A percentile compares a stretch with the other conserved stretches of the same genome.
Evolutionary conservation across 1,140 invertebrate genomes (phyloP).

Genomic region (Drosophila lacteicornis): DNA sequence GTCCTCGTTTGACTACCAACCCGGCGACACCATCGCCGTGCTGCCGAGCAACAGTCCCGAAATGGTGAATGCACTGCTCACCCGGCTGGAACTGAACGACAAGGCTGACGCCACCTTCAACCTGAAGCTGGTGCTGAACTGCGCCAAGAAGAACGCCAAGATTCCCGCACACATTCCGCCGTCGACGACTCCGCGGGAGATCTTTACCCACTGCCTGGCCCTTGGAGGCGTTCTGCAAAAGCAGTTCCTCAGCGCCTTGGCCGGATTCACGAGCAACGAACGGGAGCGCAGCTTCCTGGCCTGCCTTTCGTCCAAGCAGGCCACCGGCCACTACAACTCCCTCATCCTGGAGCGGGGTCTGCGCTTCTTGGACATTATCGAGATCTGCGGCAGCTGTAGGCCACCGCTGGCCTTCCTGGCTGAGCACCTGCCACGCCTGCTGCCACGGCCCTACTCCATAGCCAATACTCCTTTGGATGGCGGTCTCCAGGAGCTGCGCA

Average conservation of each 20-base stretch:
- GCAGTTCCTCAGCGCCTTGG: constrained; percentile 71
- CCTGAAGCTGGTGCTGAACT: constrained; percentile 34
- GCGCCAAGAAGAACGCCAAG: constrained; percentile 65
- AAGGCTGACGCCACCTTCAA: constrained; percentile 54
- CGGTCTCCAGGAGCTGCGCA: constrained; percentile 85
- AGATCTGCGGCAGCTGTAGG: constrained; percentile 87
- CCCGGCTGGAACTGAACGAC: constrained; percentile 36
- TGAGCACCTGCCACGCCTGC: constrained; percentile 90
- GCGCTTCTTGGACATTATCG: constrained; percentile 88
- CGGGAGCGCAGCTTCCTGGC: constrained; percentile 59
- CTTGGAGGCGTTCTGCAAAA: constrained; percentile 84
- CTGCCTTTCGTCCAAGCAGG: constrained; percentile 73
- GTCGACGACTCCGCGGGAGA: constrained; percentile 63
- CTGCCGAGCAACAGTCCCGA: constrained; percentile 54
- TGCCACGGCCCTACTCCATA: constrained; percentile 93
- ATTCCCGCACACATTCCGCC: constrained; percentile 83
- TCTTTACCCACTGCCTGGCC: constrained; percentile 82
- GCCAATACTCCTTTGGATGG: constrained; percentile 87
- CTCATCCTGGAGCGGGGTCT: constrained; percentile 65
- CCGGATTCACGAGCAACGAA: constrained; percentile 43
- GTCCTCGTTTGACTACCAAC: constrained; percentile 37
- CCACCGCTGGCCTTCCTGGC: constrained; percentile 89
- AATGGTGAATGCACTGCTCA: constrained; percentile 46
- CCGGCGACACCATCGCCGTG: constrained; percentile 76
- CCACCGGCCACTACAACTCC: constrained; percentile 53